A percentile compares a stretch with the other conserved stretches of the same genome.
Conservation (phyloP, 2,888 invertebrate species). For the Germaria angustata region DNA sequence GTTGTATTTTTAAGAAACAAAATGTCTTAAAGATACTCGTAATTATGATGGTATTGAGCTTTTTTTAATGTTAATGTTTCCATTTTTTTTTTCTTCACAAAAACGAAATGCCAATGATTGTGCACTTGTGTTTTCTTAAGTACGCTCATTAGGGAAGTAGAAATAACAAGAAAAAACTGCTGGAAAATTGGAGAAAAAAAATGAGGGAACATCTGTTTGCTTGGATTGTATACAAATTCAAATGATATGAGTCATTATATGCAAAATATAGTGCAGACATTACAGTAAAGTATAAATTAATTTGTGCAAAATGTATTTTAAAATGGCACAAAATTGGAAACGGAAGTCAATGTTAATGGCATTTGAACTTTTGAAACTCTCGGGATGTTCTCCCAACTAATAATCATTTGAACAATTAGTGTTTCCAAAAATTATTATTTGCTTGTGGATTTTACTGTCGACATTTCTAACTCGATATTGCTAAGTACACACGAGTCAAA, state of each 20-base stretch:
- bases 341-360: background rate
- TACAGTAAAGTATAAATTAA: background rate
- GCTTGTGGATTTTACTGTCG: too few relatives aligned
- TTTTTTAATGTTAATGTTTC: slow-evolving; percentile 27
- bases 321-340: background rate
- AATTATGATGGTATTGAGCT: slow-evolving; percentile 51
- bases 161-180: slow-evolving; percentile 9
- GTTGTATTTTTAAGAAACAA: slow-evolving; percentile 27
- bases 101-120: background rate
- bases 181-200: slow-evolving; percentile 50
- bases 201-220: slow-evolving; percentile 55
- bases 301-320: background rate
- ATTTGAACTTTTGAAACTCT: background rate
- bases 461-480: too few relatives aligned
- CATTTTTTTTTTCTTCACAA: background rate
- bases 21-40: slow-evolving; percentile 50
- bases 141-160: slow-evolving; percentile 46
- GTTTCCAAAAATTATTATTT: too few relatives aligned
- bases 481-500: too few relatives aligned
- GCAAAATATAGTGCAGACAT: background rate
- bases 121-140: slow-evolving; percentile 27
- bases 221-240: slow-evolving; percentile 30
- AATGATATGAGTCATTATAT: slow-evolving; percentile 43
- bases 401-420: too few relatives aligned
- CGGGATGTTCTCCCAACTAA: too few relatives aligned